Base-by-base conservation (phyloP, 2,113 vertebrate species). In the Sapajus apella region DNA sequence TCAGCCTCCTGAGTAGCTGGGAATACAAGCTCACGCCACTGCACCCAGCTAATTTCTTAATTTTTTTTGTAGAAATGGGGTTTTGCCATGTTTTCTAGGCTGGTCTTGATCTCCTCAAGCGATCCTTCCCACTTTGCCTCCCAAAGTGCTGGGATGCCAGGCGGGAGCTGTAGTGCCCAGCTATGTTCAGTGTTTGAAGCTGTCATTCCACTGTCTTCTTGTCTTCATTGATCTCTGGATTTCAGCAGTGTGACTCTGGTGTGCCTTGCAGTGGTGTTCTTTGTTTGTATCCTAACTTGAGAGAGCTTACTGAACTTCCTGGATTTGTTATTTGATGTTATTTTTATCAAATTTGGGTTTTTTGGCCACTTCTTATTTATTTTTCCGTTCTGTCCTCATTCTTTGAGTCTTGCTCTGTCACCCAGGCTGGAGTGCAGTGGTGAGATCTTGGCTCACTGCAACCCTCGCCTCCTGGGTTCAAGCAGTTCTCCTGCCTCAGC, bases 401-500 rank as follows among this genome's bases (percentile, higher is more conserved):
- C 25, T 83, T 35, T 25, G 25, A 64, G 61, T 64, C 27, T 64
- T 6, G 2, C 61, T 6, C 61, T 30, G 27, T 64, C 25, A 6
- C 27, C 61, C 27, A 64, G 12, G 27, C 0, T 64, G 61, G 61
- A 64, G 61, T 64, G 61, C 27, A 64, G 12, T 30, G 61, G 61
- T 30, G 5, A 2, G 5, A 1, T 64, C 61, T 64, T 0, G 11
- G 12, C 61, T 64, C 25, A 64, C 27, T 27, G 27, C 12, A 2
- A 13, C 2, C 61, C 13, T 30, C 2, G 0, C 61, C 27, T 64
- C 27, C 61, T 2, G 5, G 27, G 12, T 64, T 64, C 61, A 64
- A 2, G 61, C 61, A 10, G 12, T 64, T 64, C 25, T 64, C 27
- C 61, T 64, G 27, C 27, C 61, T 30, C 61, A 64, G 27, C 61